Evolutionary conservation across 2,113 vertebrate species (phyloP), one percentile per base, ranked within the genome.

Genomic region (Chloropsis cyanopogon): DNA sequence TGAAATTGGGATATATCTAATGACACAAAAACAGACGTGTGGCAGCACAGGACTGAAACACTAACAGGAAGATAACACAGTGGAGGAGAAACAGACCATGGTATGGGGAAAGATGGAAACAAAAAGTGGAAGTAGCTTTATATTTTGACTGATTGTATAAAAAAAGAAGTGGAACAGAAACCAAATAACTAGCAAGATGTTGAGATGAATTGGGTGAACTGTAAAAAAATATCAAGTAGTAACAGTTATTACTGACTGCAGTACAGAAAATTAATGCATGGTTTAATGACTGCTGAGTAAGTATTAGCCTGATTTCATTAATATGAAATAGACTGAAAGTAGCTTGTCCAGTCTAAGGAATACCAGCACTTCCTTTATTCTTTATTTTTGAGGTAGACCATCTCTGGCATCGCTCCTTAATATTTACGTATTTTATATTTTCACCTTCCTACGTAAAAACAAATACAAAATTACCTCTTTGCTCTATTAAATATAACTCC

Each of bases 1-100:
- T 31, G 1, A 7, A 73, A 71, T 6, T 26, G 77, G 25, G 33
- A 44, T 1, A 3, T 21, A 33, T 0, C 0, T 24, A 46, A 69
- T 6, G 7, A 79, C 21, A 68, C 9, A 41, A 37, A 79, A 82
- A 4, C 19, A 26, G 17, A 44, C 1, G 2, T 0, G 3, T 21
- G 8, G 22, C 26, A 92, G 54, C 64, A 63, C 0, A 39, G 33
- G 6, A 88, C 33, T 5, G 5, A 78, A 86, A 46, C 11, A 21
- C 14, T 44, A n/a, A 39, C 52, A 42, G 56, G 66, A 70, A 66
- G 10, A 15, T 17, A 59, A 52, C 6, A 11, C 9, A 31, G 16
- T 18, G 39, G 5, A 78, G 14, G 11, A 75, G 12, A 72, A 86
- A 17, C 6, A 49, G 9, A 69, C 42, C 6, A 5, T 2, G 4